Evolutionary conservation across 2,113 vertebrate genomes (phyloP).

Genomic region (Dipodomys spectabilis): DNA sequence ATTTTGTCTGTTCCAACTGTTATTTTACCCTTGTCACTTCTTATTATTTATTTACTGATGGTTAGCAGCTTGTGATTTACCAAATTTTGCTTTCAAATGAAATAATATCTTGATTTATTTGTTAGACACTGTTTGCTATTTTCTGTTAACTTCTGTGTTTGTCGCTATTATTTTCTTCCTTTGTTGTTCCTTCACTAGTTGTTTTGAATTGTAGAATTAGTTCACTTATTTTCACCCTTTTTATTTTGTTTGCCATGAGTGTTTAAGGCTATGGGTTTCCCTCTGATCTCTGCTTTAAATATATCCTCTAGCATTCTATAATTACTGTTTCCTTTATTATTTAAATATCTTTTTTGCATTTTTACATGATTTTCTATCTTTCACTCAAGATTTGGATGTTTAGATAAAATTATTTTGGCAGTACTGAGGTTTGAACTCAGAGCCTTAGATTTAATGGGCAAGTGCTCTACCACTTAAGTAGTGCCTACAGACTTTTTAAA

Average conservation of each 20-base stretch:
- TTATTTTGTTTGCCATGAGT: background rate
- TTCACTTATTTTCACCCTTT: background rate
- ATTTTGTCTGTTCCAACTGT: background rate
- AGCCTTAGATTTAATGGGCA: no score
- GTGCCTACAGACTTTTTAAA: no score
- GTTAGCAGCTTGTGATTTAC: background rate
- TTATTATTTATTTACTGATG: background rate
- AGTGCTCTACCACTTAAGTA: no score
- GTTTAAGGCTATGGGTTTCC: background rate
- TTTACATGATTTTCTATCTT: background rate
- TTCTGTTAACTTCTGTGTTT: background rate
- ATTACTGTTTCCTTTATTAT: background rate
- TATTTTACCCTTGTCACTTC: background rate
- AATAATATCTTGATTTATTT: background rate
- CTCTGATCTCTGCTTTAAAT: background rate
- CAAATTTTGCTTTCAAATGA: background rate
- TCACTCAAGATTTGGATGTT: background rate
- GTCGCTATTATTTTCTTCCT: background rate
- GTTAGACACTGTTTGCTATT: background rate
- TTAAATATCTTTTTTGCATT: background rate
- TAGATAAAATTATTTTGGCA: background rate
- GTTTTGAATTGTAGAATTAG: background rate
- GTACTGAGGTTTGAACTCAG: no score
- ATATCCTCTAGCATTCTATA: background rate
- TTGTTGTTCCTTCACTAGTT: background rate